A percentile compares a stretch with the other conserved stretches of the same genome.
phyloP scores from a whole-genome alignment of 2,888 invertebrate species.

The Drosophila dives region DNA sequence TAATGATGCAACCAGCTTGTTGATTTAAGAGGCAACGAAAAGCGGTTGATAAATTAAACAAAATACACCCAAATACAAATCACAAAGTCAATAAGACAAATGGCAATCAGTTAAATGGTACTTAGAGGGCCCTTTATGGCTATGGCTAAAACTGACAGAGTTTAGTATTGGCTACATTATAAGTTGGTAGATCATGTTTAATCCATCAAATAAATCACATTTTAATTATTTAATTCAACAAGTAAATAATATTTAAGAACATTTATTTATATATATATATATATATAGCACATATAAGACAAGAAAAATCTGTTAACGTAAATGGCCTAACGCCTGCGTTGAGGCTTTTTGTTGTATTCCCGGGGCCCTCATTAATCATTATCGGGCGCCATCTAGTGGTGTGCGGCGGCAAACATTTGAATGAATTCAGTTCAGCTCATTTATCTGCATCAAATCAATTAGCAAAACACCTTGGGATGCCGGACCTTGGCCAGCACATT shows the following conservation, averaged over 20 bases:
- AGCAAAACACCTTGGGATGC: constrained; percentile 61
- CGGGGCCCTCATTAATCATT: constrained; percentile 70
- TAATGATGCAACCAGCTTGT: constrained; percentile 6
- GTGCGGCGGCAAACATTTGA: constrained; percentile 30
- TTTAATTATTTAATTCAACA: constrained; percentile 44
- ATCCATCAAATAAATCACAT: not conserved
- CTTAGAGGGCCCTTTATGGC: not conserved
- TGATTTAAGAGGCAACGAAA: not conserved
- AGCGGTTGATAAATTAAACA: not conserved
- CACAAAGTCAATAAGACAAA: constrained; percentile 4
- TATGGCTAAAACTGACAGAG: not conserved
- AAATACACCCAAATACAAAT: constrained; percentile 4
- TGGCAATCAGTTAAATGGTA: not conserved
- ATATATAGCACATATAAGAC: not conserved
- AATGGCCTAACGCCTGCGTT: constrained; percentile 32
- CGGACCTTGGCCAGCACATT: constrained; percentile 42
- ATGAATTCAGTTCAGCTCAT: constrained; percentile 59
- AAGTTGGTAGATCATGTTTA: not conserved
- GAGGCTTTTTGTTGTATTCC: constrained; percentile 14
- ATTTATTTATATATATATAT: constrained; percentile 7
- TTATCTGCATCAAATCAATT: constrained; percentile 80
- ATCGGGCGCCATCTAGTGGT: constrained; percentile 58
- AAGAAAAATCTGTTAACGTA: constrained; percentile 29
- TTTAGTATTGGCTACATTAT: not conserved
- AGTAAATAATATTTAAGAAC: constrained; percentile 47